Conservation (phyloP, 2,888 invertebrate species). For the Sclerodermus sp. region DNA sequence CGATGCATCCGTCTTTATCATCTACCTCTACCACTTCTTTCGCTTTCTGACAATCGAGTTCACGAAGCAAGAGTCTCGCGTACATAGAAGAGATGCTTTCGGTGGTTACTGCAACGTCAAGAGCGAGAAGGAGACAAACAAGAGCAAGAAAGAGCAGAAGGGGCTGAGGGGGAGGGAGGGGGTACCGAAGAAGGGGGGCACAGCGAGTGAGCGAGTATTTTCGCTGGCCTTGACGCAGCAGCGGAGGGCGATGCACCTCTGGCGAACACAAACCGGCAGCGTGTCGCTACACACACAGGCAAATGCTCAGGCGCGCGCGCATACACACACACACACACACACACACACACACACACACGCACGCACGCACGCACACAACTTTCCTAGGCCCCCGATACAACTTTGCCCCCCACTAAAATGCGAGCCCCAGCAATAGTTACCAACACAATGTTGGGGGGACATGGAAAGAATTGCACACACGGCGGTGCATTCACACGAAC, state of each 20-base stretch:
- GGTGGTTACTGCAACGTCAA: too few relatives aligned
- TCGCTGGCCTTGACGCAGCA: slow-evolving; percentile 58
- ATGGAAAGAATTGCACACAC: slow-evolving; percentile 3
- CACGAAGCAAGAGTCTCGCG: background rate
- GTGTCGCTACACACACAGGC: slow-evolving; percentile 25
- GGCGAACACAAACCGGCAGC: slow-evolving; percentile 52
- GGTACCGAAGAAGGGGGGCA: slow-evolving; percentile 3
- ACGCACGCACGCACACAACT: background rate
- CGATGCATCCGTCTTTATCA: too few relatives aligned
- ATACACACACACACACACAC: slow-evolving; percentile 3
- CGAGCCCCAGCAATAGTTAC: background rate
- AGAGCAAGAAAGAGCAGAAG: background rate
- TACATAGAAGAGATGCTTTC: background rate
- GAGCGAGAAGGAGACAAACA: background rate
- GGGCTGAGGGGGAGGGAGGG: background rate
- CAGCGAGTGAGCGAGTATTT: slow-evolving; percentile 48
- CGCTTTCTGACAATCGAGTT: too few relatives aligned
- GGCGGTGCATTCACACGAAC: slow-evolving; percentile 6
- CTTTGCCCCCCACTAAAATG: background rate
- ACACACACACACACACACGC: slow-evolving; percentile 6
- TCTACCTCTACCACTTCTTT: too few relatives aligned
- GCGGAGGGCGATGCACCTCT: slow-evolving; percentile 58
- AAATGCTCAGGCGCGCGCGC: slow-evolving; percentile 12
- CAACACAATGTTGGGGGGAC: slow-evolving; percentile 1
- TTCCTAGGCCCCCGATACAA: slow-evolving; percentile 9